phyloP scores from a whole-genome alignment of 2,113 vertebrate species.

The Ascaphus truei region DNA sequence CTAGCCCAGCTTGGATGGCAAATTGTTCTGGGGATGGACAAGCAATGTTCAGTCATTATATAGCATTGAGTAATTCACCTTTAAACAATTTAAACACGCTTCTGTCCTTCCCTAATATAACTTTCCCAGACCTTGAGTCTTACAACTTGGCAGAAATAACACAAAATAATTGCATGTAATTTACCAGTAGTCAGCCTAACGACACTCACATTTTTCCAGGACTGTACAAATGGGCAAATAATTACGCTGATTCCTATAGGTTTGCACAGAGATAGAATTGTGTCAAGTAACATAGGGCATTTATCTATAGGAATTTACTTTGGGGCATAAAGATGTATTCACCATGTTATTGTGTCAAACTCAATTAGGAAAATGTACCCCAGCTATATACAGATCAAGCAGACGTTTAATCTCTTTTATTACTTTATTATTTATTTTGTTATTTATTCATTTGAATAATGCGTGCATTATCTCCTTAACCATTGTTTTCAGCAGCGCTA shows the following conservation, averaged over 20 bases:
- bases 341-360: too few species aligned
- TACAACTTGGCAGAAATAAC: constrained; percentile 20
- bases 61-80: constrained; percentile 1
- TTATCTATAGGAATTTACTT: too few species aligned
- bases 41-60: too few species aligned
- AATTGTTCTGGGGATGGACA: neutral
- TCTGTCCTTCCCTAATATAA: constrained; percentile 11
- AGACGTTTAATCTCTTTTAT: too few species aligned
- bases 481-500: too few species aligned
- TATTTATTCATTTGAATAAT: too few species aligned
- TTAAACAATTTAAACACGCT: constrained; percentile 29
- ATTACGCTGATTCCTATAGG: constrained; percentile 3
- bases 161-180: constrained; percentile 28
- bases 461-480: too few species aligned
- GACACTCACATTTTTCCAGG: constrained; percentile 9
- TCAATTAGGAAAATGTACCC: too few species aligned
- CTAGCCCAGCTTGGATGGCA: neutral
- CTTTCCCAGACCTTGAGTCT: constrained; percentile 17
- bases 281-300: neutral
- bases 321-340: too few species aligned
- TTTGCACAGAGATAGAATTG: neutral
- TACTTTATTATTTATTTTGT: too few species aligned
- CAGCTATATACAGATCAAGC: too few species aligned
- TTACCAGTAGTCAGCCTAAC: constrained; percentile 32
- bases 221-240: constrained; percentile 26